phyloP scores from a whole-genome alignment of 1,140 invertebrate species.

The Musca domestica region DNA sequence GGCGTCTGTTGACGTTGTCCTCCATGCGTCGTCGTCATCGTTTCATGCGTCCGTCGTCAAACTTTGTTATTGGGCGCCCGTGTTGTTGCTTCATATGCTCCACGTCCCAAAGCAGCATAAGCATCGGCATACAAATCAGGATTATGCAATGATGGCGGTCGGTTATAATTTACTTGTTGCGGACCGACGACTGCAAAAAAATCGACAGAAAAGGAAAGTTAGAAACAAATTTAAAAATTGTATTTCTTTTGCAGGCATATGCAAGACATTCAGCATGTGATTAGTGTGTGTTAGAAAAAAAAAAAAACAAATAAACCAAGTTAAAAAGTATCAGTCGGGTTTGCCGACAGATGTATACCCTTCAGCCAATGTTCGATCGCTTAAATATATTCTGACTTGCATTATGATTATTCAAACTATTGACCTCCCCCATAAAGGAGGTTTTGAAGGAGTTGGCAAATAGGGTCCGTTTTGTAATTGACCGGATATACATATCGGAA shows the following conservation, averaged over 20 bases:
- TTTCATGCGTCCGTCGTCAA: conserved; percentile 56
- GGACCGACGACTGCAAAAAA: conserved; percentile 61
- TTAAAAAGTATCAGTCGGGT: too few species aligned
- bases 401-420: too few species aligned
- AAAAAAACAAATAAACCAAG: background rate
- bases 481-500: too few species aligned
- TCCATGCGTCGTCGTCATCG: background rate
- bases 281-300: background rate
- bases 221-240: background rate
- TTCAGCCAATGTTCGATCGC: too few species aligned
- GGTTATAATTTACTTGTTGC: conserved; percentile 60
- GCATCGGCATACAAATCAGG: conserved; percentile 61
- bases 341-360: too few species aligned
- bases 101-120: conserved; percentile 63
- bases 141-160: conserved; percentile 57
- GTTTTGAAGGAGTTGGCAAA: too few species aligned
- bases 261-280: background rate
- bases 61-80: conserved; percentile 60
- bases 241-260: background rate
- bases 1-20: background rate
- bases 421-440: too few species aligned
- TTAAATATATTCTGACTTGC: too few species aligned
- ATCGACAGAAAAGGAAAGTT: background rate
- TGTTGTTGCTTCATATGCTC: conserved; percentile 55
- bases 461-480: too few species aligned